These are phyloP conservation scores for Phoxinus phoxinus DNA, from an alignment of 2,113 vertebrate genomes.

Conservation along the genomic window DNA sequence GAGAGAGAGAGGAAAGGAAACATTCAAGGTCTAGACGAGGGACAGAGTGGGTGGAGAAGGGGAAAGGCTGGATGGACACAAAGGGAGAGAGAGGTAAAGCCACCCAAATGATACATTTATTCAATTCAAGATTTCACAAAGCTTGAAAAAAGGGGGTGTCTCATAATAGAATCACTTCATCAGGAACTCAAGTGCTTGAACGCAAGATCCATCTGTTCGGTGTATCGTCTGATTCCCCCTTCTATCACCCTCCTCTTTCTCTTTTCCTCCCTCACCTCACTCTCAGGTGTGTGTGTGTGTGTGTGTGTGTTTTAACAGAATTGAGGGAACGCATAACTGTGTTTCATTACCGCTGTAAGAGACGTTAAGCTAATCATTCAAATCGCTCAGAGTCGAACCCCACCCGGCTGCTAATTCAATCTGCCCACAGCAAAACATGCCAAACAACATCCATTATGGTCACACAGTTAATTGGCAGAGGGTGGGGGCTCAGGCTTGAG, in stretches of 20 bases:
- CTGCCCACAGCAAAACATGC: slow-evolving; percentile 58
- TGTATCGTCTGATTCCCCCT: slow-evolving; percentile 48
- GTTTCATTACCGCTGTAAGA: slow-evolving; percentile 53
- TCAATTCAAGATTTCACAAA: slow-evolving; percentile 43
- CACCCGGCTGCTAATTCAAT: slow-evolving; percentile 59
- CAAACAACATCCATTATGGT: slow-evolving; percentile 56
- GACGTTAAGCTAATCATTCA: slow-evolving; percentile 56
- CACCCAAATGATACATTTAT: slow-evolving; percentile 35
- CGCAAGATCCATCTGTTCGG: slow-evolving; percentile 56
- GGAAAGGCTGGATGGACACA: slow-evolving; percentile 10
- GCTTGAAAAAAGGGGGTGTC: slow-evolving; percentile 41
- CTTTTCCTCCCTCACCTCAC: slow-evolving; percentile 39
- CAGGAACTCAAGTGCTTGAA: slow-evolving; percentile 55
- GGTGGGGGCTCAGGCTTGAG: slow-evolving; percentile 38
- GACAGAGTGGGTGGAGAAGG: background rate
- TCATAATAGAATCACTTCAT: slow-evolving; percentile 55
- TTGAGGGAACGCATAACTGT: slow-evolving; percentile 42
- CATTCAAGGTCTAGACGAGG: slow-evolving; percentile 36
- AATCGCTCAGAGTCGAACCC: slow-evolving; percentile 41
- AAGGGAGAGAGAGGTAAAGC: slow-evolving; percentile 26
- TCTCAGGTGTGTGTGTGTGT: slow-evolving; percentile 39
- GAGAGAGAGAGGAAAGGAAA: background rate
- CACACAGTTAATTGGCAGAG: slow-evolving; percentile 58
- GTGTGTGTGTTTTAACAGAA: slow-evolving; percentile 33
- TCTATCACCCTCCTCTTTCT: slow-evolving; percentile 36